Base-by-base conservation (phyloP, 2,888 invertebrate genomes). In the Atrina japonica region DNA sequence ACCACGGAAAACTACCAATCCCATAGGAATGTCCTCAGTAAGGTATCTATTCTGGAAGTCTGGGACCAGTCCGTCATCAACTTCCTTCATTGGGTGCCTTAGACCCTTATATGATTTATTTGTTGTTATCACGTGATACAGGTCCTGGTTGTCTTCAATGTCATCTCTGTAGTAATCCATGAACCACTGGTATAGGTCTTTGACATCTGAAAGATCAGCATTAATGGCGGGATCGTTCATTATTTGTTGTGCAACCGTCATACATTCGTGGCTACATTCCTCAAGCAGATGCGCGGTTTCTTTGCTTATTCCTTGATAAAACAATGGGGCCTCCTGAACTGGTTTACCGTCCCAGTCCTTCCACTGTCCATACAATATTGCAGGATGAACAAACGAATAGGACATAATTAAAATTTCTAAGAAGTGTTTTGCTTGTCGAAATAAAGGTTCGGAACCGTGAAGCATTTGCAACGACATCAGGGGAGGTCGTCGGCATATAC, bases 311-410 rank as follows among this genome's bases (percentile, higher is more conserved):
- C 78, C 79, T 40, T 83, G 77, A 64, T 85, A 86, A 60, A 82
- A 81, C 1, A 81, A 69, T 3, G 84, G 84, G 9, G 75, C 72
- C 35, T 70, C 63, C 5, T 61, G 68, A 5, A 82, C 18, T 3
- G 80, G 71, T 49, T 83, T 78, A 1, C 83, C 82, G 55, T 86
- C 80, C 82, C 83, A 86, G 18, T 82, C 72, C 52, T 73, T 73
- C 86, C 86, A 86, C 11, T 77, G 66, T 2, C 85, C 81, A 53
- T 83, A 83, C 63, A 85, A 69, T 41, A 85, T 81, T 11, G 80
- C 80, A 2, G 83, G 82, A 63, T 83, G 80, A 3, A 86, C 58
- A 56, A 79, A 82, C 5, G 78, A 75, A 52, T 82, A 80, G 1
- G 80, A 73, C 72, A 78, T 79, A 7, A 84, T 75, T 14, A 79